Base-by-base conservation (phyloP, 2,797 vertebrate species). In the Diglossa cyanea region DNA sequence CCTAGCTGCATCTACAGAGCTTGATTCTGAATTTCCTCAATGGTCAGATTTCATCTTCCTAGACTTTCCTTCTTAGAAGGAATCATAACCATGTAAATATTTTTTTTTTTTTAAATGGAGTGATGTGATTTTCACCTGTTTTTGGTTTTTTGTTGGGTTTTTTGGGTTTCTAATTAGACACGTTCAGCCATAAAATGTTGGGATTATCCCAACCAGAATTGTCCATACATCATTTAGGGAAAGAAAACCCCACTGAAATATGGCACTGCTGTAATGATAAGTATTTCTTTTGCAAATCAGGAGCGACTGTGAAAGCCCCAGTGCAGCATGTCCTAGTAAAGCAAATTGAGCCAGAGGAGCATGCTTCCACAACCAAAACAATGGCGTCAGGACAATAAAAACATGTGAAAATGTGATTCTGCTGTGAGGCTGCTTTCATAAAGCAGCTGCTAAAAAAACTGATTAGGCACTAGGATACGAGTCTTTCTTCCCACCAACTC, bases 391-490 rank as follows among this genome's bases (percentile, higher is more conserved):
- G 31, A 23, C 3, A 11, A 75, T 18, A 53, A 54, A 86, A 90
- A 25, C 1, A 55, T 11, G n/a, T 53, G 33, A 82, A 74, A 79
- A 82, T 20, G 55, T 13, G 25, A 91, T 66, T 12, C 33, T 82
- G 79, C 67, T 17, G n/a, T 60, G 40, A 90, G 24, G 21, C 25
- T 70, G 13, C 42, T 81, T 39, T 92, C 33, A 48, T 44, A 82
- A 75, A 92, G 17, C 39, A 92, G 31, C 11, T 85, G 28, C 25
- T 95, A n/a, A 83, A 85, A 92, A 60, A 31, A 1, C 10, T 81
- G 33, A 79, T 86, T 78, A 82, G 53, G 19, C 13, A 31, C 37
- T 54, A 28, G 57, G 13, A 50, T 88, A n/a, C 17, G n/a, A 57
- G 40, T 51, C 55, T 80, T 80, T 33, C n/a, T 79, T 86, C 86